Conservation (phyloP, 2,888 invertebrate genomes). For the Junonia oenone region DNA sequence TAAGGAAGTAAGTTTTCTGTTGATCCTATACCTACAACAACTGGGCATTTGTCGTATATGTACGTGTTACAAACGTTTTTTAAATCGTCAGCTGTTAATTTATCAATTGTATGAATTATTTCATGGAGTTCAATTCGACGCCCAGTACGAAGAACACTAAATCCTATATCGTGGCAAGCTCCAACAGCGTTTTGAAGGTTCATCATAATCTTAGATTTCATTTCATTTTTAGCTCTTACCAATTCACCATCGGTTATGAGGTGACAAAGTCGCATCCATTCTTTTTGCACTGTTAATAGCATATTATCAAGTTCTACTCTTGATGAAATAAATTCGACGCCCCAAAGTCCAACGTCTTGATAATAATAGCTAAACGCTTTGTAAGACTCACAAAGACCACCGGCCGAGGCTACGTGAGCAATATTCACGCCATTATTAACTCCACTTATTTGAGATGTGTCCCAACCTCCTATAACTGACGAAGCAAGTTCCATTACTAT, state of each 20-base stretch:
- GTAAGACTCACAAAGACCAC: conserved; percentile 90
- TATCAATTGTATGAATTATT: conserved; percentile 90
- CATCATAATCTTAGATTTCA: conserved; percentile 93
- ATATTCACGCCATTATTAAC: conserved; percentile 88
- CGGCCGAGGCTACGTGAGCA: conserved; percentile 84
- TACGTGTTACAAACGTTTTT: conserved; percentile 90
- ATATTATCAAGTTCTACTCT: conserved; percentile 84
- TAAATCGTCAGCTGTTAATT: conserved; percentile 85
- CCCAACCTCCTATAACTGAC: conserved; percentile 94
- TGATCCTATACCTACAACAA: conserved; percentile 93
- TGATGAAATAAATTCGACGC: conserved; percentile 89
- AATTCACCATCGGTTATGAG: conserved; percentile 92
- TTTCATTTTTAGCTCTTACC: conserved; percentile 91
- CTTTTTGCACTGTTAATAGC: conserved; percentile 84
- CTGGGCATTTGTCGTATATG: conserved; percentile 94
- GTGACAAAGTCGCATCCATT: conserved; percentile 92
- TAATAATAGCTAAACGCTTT: conserved; percentile 98
- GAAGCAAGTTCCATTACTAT: conserved; percentile 96
- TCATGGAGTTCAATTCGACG: conserved; percentile 92
- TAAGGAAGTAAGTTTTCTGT: conserved; percentile 91
- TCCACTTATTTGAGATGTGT: conserved; percentile 92
- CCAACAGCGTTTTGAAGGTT: conserved; percentile 93
- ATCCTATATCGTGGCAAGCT: conserved; percentile 96
- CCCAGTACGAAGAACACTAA: conserved; percentile 94
- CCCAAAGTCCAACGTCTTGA: conserved; percentile 98